These are phyloP conservation scores for Sterrhoptilus dennistouni DNA, from an alignment of 2,113 vertebrate genomes.

Conservation along the genomic window DNA sequence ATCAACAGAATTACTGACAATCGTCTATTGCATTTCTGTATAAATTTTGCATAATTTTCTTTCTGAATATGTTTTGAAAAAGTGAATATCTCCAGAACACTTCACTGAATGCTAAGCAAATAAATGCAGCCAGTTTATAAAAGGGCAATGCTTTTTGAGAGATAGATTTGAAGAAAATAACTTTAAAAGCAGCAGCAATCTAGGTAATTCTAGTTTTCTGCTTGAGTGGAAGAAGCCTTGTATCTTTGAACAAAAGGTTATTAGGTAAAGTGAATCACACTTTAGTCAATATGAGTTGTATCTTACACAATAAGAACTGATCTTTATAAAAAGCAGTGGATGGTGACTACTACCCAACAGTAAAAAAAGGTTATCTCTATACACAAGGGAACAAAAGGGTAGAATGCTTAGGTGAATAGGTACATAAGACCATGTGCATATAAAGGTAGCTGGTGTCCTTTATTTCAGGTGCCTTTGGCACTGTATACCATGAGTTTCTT, in stretches of 20 bases:
- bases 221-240: background rate
- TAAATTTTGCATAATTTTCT: background rate
- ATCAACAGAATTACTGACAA: background rate
- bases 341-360: background rate
- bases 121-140: background rate
- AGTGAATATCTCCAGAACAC: background rate
- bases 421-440: background rate
- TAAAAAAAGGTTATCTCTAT: background rate
- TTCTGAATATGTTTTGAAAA: background rate
- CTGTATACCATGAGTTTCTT: background rate
- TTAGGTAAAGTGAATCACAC: background rate
- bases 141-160: background rate
- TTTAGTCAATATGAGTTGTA: background rate
- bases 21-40: background rate
- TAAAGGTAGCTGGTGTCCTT: background rate
- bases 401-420: accelerated
- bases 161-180: background rate
- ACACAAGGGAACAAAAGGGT: background rate
- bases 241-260: background rate
- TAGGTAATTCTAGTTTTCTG: background rate
- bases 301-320: background rate
- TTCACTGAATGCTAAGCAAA: background rate
- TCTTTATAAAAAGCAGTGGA: background rate
- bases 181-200: background rate
- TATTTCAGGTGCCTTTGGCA: background rate